Percentiles rank a stretch among this genome's conserved stretches.
phyloP scores from a whole-genome alignment of 2,113 vertebrate genomes.

The Nesospiza acunhae region DNA sequence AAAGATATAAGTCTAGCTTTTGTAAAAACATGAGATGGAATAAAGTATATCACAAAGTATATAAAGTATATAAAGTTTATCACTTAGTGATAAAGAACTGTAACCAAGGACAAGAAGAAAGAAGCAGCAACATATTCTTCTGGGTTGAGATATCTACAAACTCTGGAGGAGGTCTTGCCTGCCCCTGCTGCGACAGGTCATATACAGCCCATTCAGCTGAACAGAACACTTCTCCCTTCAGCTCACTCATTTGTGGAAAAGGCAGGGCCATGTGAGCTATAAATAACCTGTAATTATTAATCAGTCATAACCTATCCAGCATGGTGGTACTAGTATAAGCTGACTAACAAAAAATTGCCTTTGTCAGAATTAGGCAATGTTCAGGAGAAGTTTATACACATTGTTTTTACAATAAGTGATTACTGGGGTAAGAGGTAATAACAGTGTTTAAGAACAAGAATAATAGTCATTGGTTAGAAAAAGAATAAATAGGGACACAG shows the following conservation, averaged over 20 bases:
- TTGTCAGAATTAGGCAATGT: not conserved
- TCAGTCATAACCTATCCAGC: not conserved
- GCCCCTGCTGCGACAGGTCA: not conserved
- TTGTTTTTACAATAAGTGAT: not conserved
- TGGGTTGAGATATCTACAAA: not conserved
- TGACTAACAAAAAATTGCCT: not conserved
- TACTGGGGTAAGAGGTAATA: not conserved
- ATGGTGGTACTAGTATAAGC: not conserved
- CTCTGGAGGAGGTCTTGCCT: not conserved
- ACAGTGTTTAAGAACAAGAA: not conserved
- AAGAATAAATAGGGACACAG: not conserved
- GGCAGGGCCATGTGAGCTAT: not conserved
- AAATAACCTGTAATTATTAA: not conserved
- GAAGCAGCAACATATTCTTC: not conserved
- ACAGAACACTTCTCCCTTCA: not conserved
- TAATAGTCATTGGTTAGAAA: not conserved
- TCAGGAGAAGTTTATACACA: not conserved
- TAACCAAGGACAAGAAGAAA: not conserved
- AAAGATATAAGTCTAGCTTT: not conserved
- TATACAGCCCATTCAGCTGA: not conserved
- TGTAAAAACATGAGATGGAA: not conserved
- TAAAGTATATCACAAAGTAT: not conserved
- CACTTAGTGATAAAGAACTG: not conserved
- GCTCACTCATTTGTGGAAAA: not conserved
- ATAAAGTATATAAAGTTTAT: too few relatives aligned